Percentiles rank a stretch among this genome's conserved stretches.
Evolutionary conservation across 2,113 vertebrate genomes (phyloP).

Genomic region (Aptenodytes patagonicus): DNA sequence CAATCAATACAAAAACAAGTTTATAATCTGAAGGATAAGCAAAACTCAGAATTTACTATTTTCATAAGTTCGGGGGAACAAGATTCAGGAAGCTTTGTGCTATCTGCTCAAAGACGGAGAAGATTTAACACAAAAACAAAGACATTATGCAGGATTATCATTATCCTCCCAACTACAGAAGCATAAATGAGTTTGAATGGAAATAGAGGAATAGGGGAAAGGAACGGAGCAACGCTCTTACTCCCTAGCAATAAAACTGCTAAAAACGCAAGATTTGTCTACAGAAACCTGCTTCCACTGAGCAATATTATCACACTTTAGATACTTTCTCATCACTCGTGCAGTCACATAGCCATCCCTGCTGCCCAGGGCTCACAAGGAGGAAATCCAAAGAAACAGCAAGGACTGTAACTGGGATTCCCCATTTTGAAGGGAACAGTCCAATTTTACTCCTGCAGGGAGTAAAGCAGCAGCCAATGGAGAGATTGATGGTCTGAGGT

Average conservation of each 20-base stretch:
- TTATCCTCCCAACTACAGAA: background rate
- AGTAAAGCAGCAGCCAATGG: background rate
- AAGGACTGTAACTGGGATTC: background rate
- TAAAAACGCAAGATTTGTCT: background rate
- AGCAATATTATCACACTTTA: background rate
- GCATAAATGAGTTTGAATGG: background rate
- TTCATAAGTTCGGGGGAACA: background rate
- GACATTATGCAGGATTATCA: constrained; percentile 1
- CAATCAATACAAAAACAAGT: background rate
- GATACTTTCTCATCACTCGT: background rate
- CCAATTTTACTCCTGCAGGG: background rate
- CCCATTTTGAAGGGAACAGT: background rate
- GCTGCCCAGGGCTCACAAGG: background rate
- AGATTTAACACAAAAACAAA: background rate
- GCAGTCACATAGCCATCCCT: background rate
- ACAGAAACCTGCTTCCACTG: background rate
- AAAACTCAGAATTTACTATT: background rate
- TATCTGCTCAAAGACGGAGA: background rate
- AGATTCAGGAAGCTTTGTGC: background rate
- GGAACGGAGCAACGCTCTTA: background rate
- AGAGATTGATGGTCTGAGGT: background rate
- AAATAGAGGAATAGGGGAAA: background rate
- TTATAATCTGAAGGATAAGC: background rate
- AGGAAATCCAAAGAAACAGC: background rate
- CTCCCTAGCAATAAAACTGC: background rate